These are phyloP conservation scores for Siderastrea siderea DNA, from an alignment of 92 coral and sea anemone genomes.

Conservation along the genomic window DNA sequence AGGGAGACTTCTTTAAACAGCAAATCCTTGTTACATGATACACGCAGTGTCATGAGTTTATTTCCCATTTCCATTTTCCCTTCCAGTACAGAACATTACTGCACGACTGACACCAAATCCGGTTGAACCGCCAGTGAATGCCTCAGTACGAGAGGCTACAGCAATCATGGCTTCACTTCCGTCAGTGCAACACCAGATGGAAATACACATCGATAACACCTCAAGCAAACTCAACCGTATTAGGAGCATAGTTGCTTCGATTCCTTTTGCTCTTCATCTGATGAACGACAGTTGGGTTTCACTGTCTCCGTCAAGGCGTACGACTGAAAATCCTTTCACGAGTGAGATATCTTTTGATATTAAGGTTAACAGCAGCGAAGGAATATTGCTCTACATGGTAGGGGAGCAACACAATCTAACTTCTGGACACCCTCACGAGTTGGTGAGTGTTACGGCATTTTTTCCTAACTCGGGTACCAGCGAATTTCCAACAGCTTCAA, in stretches of 20 bases:
- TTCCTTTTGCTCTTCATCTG: slow-evolving; percentile 41
- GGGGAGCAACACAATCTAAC: slow-evolving; percentile 31
- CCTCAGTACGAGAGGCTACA: slow-evolving; percentile 23
- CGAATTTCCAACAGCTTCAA: no score
- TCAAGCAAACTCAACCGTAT: slow-evolving; percentile 20
- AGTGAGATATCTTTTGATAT: slow-evolving; percentile 66
- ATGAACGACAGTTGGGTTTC: slow-evolving; percentile 19
- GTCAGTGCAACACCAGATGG: slow-evolving; percentile 2
- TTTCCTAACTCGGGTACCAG: no score
- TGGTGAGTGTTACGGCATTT: slow-evolving; percentile 24
- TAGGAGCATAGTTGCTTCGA: slow-evolving; percentile 2
- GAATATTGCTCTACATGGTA: slow-evolving; percentile 67
- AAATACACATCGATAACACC: neutral
- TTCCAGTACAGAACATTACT: slow-evolving; percentile 40
- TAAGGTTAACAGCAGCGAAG: slow-evolving; percentile 74
- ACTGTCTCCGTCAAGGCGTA: slow-evolving; percentile 50
- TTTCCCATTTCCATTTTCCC: neutral
- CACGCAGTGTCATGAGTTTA: neutral
- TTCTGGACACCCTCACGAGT: neutral
- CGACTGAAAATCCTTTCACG: slow-evolving; percentile 37
- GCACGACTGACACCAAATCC: slow-evolving; percentile 22
- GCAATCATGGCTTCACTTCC: slow-evolving; percentile 22
- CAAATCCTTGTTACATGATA: no score
- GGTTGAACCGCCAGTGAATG: slow-evolving; percentile 30
- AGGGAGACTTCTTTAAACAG: no score